These are phyloP conservation scores for Gymnobelideus leadbeateri DNA, from an alignment of 2,113 vertebrate genomes.

Conservation along the genomic window DNA sequence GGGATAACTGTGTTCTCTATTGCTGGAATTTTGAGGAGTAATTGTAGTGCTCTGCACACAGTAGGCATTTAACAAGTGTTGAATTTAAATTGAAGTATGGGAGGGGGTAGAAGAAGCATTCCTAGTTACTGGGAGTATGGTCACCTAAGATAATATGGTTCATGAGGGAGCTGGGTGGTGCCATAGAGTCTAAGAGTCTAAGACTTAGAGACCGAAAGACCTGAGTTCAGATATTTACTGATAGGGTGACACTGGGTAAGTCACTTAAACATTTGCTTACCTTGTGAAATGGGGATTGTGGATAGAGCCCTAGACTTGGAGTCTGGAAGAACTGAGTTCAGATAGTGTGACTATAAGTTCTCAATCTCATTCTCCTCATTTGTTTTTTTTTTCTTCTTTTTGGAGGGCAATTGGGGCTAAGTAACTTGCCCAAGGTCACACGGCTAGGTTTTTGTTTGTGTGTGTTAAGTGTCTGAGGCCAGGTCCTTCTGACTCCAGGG, in stretches of 20 bases:
- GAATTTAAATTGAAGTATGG: neutral
- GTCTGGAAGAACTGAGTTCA: neutral
- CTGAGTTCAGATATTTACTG: neutral
- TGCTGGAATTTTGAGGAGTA: neutral
- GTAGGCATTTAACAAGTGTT: neutral
- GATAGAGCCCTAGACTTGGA: neutral
- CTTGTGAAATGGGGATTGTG: neutral
- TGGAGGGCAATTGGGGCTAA: no score
- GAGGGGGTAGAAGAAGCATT: neutral
- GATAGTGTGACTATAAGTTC: neutral
- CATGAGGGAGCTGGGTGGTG: neutral
- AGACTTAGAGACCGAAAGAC: neutral
- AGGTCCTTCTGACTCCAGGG: no score
- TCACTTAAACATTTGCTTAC: neutral
- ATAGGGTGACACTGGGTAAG: neutral
- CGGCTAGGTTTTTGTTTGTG: no score
- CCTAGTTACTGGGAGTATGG: neutral
- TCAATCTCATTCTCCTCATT: neutral
- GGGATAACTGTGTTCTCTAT: neutral
- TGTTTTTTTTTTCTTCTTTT: no score
- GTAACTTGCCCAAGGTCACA: no score
- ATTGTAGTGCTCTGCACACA: neutral
- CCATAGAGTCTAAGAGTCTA: neutral
- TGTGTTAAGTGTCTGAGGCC: no score
- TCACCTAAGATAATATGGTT: neutral